These are phyloP conservation scores for Limanda limanda DNA, from an alignment of 2,113 vertebrate species.

Conservation along the genomic window DNA sequence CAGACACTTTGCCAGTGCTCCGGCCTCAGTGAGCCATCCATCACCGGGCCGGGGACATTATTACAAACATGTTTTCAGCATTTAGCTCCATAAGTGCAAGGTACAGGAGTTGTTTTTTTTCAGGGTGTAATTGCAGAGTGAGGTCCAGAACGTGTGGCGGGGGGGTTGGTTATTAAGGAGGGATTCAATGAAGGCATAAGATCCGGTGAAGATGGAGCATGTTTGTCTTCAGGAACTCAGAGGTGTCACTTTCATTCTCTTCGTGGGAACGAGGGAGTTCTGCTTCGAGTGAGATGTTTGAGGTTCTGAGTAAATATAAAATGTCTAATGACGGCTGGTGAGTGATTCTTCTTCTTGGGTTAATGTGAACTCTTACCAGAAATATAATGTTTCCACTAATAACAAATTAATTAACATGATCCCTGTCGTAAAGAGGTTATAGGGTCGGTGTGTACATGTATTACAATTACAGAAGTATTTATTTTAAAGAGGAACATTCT, in stretches of 20 bases:
- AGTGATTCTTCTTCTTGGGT: background rate
- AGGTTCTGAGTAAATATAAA: conserved; percentile 25
- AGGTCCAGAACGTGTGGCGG: background rate
- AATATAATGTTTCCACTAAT: background rate
- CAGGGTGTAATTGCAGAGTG: conserved; percentile 26
- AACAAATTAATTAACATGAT: background rate
- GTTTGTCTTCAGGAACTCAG: conserved; percentile 1
- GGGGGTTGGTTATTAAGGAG: conserved; percentile 22
- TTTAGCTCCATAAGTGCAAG: conserved; percentile 47
- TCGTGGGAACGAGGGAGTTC: conserved; percentile 24
- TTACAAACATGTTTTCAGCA: conserved; percentile 57
- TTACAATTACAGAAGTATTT: too few species aligned
- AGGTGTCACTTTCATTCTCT: conserved; percentile 32
- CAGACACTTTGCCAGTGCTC: conserved; percentile 71
- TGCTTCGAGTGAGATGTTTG: background rate
- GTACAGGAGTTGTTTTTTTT: conserved; percentile 29
- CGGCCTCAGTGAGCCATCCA: conserved; percentile 57
- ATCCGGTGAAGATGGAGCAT: background rate
- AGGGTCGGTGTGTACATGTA: background rate
- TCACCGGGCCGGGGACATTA: conserved; percentile 57
- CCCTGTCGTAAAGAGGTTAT: background rate
- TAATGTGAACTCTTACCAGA: background rate
- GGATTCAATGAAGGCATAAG: conserved; percentile 1
- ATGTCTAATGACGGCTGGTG: background rate
- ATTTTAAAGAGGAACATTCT: too few species aligned